A percentile compares a stretch with the other conserved stretches of the same genome.
Evolutionary conservation across 2,888 invertebrate species (phyloP).

Genomic region (Chaetoderma sp.): DNA sequence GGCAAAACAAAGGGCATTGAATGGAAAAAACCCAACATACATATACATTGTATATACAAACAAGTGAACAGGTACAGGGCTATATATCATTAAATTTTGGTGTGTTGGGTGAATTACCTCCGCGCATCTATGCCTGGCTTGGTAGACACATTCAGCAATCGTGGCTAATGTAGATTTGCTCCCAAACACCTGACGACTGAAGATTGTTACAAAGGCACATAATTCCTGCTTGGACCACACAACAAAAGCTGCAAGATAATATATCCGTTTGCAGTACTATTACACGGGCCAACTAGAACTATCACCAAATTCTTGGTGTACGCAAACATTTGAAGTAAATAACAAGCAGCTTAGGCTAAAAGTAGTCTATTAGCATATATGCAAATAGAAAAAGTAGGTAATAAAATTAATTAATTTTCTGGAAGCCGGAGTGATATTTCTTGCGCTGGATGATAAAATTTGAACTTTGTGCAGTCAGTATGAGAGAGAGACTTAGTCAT

Average conservation of each 20-base stretch:
- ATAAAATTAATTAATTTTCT: too few species aligned
- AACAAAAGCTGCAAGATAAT: slow-evolving; percentile 77
- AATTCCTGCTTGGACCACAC: slow-evolving; percentile 84
- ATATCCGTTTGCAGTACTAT: too few species aligned
- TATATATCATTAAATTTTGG: too few species aligned
- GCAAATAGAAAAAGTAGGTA: too few species aligned
- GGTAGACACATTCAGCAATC: slow-evolving; percentile 87
- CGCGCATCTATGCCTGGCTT: slow-evolving; percentile 82
- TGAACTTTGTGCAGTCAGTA: too few species aligned
- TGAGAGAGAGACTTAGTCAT: too few species aligned
- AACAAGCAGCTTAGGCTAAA: neutral
- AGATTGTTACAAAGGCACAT: slow-evolving; percentile 69
- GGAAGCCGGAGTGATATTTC: too few species aligned
- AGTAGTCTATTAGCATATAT: neutral
- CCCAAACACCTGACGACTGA: slow-evolving; percentile 80
- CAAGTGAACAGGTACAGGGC: too few species aligned
- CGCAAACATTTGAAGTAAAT: neutral
- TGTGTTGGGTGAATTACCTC: too few species aligned
- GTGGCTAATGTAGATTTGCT: slow-evolving; percentile 87
- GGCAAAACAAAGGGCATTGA: too few species aligned
- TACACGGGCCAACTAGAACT: neutral
- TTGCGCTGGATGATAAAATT: too few species aligned
- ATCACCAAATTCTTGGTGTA: neutral
- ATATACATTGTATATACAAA: neutral
- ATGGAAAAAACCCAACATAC: too few species aligned